Conservation (phyloP, 2,888 invertebrate genomes). For the Phalera bucephala region DNA sequence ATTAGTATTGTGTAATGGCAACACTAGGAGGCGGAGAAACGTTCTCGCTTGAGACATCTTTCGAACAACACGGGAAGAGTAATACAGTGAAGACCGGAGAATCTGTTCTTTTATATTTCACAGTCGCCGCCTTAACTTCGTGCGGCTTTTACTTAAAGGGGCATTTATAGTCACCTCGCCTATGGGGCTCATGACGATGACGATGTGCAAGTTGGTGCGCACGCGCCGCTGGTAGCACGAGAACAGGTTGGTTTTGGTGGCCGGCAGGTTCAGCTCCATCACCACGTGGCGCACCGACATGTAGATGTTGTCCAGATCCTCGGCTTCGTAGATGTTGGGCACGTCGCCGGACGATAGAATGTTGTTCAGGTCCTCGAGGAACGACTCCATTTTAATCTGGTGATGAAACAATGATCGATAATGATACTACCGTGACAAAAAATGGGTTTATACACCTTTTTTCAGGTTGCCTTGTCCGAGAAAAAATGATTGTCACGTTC, state of each 20-base stretch:
- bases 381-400: slow-evolving; percentile 93
- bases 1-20: too few species aligned
- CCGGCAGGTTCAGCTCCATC: slow-evolving; percentile 87
- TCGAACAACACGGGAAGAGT: too few species aligned
- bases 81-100: too few species aligned
- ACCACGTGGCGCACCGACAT: slow-evolving; percentile 89
- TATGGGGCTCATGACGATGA: slow-evolving; percentile 90
- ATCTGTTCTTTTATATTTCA: too few species aligned
- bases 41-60: too few species aligned
- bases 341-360: slow-evolving; percentile 94
- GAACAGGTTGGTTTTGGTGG: slow-evolving; percentile 93
- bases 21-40: too few species aligned
- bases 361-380: slow-evolving; percentile 94
- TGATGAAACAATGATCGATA: slow-evolving; percentile 11
- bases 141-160: too few species aligned
- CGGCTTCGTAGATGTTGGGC: slow-evolving; percentile 92
- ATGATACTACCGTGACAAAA: too few species aligned
- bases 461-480: too few species aligned
- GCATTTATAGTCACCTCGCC: slow-evolving; percentile 87
- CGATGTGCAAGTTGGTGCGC: slow-evolving; percentile 91
- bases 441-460: too few species aligned
- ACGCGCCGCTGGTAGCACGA: slow-evolving; percentile 91
- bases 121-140: too few species aligned
- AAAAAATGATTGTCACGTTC: too few species aligned
- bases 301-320: slow-evolving; percentile 90